Evolutionary conservation across 1,140 invertebrate species (phyloP).

Genomic region (Drosophila santomea): DNA sequence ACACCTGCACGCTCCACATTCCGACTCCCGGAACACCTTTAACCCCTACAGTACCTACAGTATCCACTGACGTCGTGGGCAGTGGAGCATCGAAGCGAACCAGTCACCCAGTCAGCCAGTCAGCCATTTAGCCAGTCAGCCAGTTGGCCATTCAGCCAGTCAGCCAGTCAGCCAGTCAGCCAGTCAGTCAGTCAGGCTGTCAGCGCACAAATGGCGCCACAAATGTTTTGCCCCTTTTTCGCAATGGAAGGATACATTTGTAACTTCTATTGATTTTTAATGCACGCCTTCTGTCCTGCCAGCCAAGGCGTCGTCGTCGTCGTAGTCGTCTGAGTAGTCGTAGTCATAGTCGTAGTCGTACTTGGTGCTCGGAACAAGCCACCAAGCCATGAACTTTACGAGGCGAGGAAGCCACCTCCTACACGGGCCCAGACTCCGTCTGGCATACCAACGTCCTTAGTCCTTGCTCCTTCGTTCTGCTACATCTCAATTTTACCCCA

Average conservation of each 20-base stretch:
- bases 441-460: not conserved
- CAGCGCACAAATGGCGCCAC: constrained; percentile 52
- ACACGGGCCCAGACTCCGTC: constrained; percentile 20
- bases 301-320: constrained; percentile 44
- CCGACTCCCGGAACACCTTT: constrained; percentile 5
- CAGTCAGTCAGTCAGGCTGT: constrained; percentile 39
- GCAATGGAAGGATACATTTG: constrained; percentile 72
- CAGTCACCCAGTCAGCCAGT: constrained; percentile 1
- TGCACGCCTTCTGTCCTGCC: constrained; percentile 53
- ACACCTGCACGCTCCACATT: constrained; percentile 11
- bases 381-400: constrained; percentile 53
- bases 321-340: not conserved
- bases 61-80: constrained; percentile 10
- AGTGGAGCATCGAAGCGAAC: constrained; percentile 17
- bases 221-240: constrained; percentile 50
- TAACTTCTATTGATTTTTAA: constrained; percentile 80
- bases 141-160: not conserved
- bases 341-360: constrained; percentile 4
- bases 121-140: not conserved
- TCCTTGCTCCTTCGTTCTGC: constrained; percentile 3
- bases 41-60: not conserved
- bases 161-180: constrained; percentile 13
- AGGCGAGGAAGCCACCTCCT: constrained; percentile 33
- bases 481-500: constrained; percentile 2
- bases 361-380: constrained; percentile 31